These are phyloP conservation scores for Pseudomyrmex sp. DNA, from an alignment of 1,140 invertebrate genomes.

Conservation along the genomic window DNA sequence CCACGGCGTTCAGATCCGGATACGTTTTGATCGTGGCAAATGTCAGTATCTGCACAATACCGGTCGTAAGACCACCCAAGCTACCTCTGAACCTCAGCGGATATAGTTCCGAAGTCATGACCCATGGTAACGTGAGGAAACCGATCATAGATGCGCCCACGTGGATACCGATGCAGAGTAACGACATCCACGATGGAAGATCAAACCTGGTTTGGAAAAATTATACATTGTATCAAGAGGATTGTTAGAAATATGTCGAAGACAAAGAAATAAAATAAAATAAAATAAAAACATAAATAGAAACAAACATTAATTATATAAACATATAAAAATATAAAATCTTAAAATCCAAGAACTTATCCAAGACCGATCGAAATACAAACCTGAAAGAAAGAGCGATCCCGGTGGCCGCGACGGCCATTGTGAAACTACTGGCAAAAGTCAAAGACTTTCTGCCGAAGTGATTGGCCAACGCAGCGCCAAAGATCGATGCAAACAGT, in stretches of 20 bases:
- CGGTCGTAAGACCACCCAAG: slow-evolving; percentile 89
- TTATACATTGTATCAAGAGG: neutral
- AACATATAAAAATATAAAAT: neutral
- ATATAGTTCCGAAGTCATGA: slow-evolving; percentile 91
- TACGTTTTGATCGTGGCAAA: slow-evolving; percentile 90
- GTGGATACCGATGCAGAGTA: slow-evolving; percentile 88
- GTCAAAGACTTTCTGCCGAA: slow-evolving; percentile 89
- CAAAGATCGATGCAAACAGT: slow-evolving; percentile 89
- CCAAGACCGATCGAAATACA: neutral
- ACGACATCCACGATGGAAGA: slow-evolving; percentile 83
- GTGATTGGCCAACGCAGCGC: slow-evolving; percentile 89
- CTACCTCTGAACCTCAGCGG: slow-evolving; percentile 89
- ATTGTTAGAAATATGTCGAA: neutral
- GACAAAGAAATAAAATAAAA: too few relatives aligned
- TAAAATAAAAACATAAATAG: neutral
- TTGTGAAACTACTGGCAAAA: slow-evolving; percentile 87
- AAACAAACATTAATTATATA: neutral
- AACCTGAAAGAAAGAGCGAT: slow-evolving; percentile 82
- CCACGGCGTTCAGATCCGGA: slow-evolving; percentile 86
- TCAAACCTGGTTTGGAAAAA: slow-evolving; percentile 65
- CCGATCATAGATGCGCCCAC: slow-evolving; percentile 91
- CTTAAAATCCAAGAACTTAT: neutral
- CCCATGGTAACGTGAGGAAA: slow-evolving; percentile 90
- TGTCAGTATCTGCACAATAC: slow-evolving; percentile 89
- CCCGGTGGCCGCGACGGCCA: slow-evolving; percentile 87